phyloP scores from a whole-genome alignment of 23 tunicate genomes.

The Trididemnum nubilum region DNA sequence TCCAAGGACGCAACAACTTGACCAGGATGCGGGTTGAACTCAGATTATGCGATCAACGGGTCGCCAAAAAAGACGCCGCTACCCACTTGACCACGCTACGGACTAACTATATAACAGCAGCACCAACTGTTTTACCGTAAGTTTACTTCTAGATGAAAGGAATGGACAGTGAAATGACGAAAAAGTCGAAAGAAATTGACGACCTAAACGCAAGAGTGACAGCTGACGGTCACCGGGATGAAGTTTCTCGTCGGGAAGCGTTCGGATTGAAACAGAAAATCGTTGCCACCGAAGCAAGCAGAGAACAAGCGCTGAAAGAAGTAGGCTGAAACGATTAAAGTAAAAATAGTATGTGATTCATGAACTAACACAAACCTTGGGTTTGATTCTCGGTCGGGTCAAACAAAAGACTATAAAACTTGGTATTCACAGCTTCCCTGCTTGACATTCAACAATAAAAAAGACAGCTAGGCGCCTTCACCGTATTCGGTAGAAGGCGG shows the following conservation, averaged over 20 bases:
- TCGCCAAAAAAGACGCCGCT: too few relatives aligned
- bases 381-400: too few relatives aligned
- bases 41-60: too few relatives aligned
- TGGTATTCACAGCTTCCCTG: too few relatives aligned
- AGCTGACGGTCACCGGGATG: conserved; percentile 75
- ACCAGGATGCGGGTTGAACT: too few relatives aligned
- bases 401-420: too few relatives aligned
- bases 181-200: conserved; percentile 87
- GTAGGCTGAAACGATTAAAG: conserved; percentile 37
- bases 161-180: conserved; percentile 86
- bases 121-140: too few relatives aligned
- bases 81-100: too few relatives aligned
- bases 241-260: conserved; percentile 82
- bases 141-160: conserved; percentile 63
- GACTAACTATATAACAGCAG: too few relatives aligned
- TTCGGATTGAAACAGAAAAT: conserved; percentile 91
- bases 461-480: not conserved
- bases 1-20: too few relatives aligned
- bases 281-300: conserved; percentile 94
- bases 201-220: conserved; percentile 83
- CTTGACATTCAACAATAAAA: too few relatives aligned
- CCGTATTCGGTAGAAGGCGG: not conserved
- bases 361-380: not conserved
- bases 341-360: too few relatives aligned
- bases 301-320: conserved; percentile 88